phyloP scores from a whole-genome alignment of 2,888 invertebrate species.

The Apantesis nais region DNA sequence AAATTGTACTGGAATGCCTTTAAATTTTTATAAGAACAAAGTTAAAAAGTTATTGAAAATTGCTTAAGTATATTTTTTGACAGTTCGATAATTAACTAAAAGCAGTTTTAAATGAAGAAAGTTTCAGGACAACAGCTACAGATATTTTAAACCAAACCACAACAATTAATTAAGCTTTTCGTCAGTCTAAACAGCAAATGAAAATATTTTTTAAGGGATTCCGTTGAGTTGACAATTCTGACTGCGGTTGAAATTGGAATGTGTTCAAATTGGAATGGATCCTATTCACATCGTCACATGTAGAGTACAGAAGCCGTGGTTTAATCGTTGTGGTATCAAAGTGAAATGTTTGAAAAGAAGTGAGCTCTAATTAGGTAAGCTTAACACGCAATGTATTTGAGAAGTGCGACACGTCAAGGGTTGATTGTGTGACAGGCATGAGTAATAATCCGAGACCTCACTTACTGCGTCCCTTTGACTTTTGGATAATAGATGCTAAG shows the following conservation, averaged over 20 bases:
- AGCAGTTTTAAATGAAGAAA: not conserved
- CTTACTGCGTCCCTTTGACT: slow-evolving; percentile 11
- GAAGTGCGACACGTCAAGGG: slow-evolving; percentile 35
- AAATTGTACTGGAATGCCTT: not conserved
- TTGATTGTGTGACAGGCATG: slow-evolving; percentile 37
- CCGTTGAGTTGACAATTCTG: not conserved
- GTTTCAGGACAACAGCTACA: slow-evolving; percentile 9
- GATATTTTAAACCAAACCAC: slow-evolving; percentile 12
- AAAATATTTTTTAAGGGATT: slow-evolving; percentile 28
- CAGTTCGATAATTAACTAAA: not conserved
- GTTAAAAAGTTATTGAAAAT: not conserved
- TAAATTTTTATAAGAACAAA: not conserved
- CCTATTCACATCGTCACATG: not conserved
- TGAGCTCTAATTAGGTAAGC: slow-evolving; percentile 45
- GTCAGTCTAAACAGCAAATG: slow-evolving; percentile 16
- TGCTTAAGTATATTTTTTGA: not conserved
- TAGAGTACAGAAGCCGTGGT: not conserved
- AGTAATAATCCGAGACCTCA: slow-evolving; percentile 33
- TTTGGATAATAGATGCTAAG: slow-evolving; percentile 12
- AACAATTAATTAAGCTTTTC: slow-evolving; percentile 10
- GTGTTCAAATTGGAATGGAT: not conserved
- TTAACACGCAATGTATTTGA: slow-evolving; percentile 43
- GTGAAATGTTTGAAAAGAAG: slow-evolving; percentile 42
- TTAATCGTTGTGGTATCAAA: slow-evolving; percentile 30
- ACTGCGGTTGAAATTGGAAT: not conserved